These are phyloP conservation scores for Myrmecobius fasciatus DNA, from an alignment of 2,113 vertebrate species.

Conservation along the genomic window DNA sequence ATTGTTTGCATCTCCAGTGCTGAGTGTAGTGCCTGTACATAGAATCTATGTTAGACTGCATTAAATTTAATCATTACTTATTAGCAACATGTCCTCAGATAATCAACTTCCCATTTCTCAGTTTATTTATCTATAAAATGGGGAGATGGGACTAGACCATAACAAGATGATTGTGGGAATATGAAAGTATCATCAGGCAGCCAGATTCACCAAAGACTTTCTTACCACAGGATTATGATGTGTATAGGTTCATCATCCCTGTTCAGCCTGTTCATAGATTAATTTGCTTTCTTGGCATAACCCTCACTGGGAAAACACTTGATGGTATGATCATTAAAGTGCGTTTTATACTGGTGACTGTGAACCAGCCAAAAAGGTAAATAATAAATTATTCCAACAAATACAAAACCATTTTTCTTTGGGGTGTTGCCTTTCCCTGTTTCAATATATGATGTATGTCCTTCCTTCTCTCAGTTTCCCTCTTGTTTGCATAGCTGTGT, in stretches of 20 bases:
- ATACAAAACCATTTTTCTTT: background rate
- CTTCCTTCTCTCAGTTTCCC: constrained; percentile 65
- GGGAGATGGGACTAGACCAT: background rate
- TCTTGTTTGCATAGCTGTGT: constrained; percentile 64
- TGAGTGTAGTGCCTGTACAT: background rate
- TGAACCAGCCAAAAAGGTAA: background rate
- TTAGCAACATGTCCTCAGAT: background rate
- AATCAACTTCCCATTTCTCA: background rate
- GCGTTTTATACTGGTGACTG: background rate
- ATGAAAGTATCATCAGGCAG: background rate
- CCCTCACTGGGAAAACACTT: background rate
- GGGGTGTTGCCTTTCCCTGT: background rate
- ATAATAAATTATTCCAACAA: background rate
- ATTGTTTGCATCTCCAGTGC: background rate
- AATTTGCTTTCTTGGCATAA: background rate
- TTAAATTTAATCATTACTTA: background rate
- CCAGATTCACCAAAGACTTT: background rate
- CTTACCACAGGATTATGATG: background rate
- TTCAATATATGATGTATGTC: constrained; percentile 2
- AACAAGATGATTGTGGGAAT: background rate
- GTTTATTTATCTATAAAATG: background rate
- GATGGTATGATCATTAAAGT: background rate
- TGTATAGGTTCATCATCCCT: fast-evolving
- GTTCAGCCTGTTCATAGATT: background rate
- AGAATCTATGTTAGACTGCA: background rate